A percentile compares a stretch with the other conserved stretches of the same genome.
These are phyloP conservation scores for Echinarachnius parma DNA, from an alignment of 53 echinoderm and acorn worm species.

Conservation along the genomic window DNA sequence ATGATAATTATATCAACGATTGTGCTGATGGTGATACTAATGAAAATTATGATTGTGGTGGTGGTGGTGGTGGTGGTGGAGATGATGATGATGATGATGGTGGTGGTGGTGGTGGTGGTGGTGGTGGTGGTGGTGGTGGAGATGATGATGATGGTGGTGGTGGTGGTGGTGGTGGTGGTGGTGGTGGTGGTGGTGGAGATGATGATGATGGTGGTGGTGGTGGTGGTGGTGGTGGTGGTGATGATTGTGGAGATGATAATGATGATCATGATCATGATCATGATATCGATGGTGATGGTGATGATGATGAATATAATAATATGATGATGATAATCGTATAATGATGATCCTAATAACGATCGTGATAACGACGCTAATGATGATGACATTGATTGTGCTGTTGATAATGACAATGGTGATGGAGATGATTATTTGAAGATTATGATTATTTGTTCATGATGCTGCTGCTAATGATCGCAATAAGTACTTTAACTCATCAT, in stretches of 20 bases:
- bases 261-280: background rate
- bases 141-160: background rate
- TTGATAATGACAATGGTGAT: background rate
- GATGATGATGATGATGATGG: background rate
- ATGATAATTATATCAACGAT: no score
- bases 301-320: background rate
- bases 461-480: background rate
- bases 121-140: background rate
- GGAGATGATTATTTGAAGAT: background rate
- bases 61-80: background rate
- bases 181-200: background rate
- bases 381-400: slow-evolving; percentile 1
- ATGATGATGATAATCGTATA: background rate
- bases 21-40: background rate
- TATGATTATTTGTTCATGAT: background rate
- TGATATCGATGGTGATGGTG: slow-evolving; percentile 6
- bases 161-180: slow-evolving; percentile 2
- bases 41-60: background rate
- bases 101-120: background rate
- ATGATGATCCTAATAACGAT: slow-evolving; percentile 12
- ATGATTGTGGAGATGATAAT: background rate
- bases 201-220: background rate
- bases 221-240: background rate
- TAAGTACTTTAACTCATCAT: background rate
- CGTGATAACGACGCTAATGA: slow-evolving; percentile 2